Evolutionary conservation across 2,113 vertebrate species (phyloP), one percentile per base, ranked within the genome.

Genomic region (Archilochus colubris): DNA sequence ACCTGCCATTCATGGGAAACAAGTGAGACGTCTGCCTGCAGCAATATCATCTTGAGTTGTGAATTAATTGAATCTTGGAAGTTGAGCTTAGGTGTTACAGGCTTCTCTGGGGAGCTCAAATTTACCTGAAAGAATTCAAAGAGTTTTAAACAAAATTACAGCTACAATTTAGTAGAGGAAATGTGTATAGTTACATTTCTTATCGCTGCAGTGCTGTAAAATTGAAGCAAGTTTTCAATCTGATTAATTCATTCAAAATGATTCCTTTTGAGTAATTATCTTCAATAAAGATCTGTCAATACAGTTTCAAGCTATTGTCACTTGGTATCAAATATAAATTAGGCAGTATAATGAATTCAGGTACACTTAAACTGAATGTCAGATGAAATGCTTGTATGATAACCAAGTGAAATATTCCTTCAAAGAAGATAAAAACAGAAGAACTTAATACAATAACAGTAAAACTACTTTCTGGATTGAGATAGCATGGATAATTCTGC

Each of bases 261-360:
- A 97, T 94, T 96, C 94, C 73, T 64, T 88, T 94, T 81, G 86
- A 95, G 88, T 93, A 97, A 96, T 89, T 97, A 91, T 96, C 97
- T 94, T 96, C 94, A 96, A 93, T 95, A 86, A 97, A 94, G 94
- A 67, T 88, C 95, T 92, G 94, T 81, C 88, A 91, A 88, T 94
- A 93, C 88, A 94, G 68, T 96, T 97, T 81, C 91, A 73, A 91
- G 84, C 82, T 85, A 88, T 92, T 96, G 95, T 97, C 97, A 94
- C 67, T 96, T 95, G 78, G 48, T 74, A 95, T 96, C 97, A 96
- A 84, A 84, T 92, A 96, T 40, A 95, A 97, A 97, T 97, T 96
- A 95, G 91, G 89, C 81, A 86, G 91, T 81, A 80, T 94, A 95
- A 97, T 94, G 95, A 96, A 94, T 93, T 95, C 96, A 91, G 85